phyloP scores from a whole-genome alignment of 1,140 invertebrate genomes.

The Fopius arisanus region DNA sequence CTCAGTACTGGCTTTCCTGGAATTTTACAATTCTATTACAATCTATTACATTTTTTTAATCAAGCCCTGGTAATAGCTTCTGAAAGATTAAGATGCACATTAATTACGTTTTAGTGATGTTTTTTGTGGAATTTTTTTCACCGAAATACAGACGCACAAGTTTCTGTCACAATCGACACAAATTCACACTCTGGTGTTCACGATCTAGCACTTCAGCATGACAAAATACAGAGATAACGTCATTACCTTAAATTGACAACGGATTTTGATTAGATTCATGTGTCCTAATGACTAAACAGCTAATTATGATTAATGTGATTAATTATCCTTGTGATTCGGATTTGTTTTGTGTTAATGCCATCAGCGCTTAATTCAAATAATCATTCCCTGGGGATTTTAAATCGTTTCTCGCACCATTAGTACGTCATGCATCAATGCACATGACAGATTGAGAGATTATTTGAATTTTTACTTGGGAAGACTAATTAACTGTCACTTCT shows the following conservation, averaged over 20 bases:
- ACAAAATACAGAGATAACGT: not conserved
- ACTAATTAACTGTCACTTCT: not conserved
- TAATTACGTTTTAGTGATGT: no score
- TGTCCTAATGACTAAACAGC: not conserved
- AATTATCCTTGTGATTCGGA: not conserved
- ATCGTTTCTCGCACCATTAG: not conserved
- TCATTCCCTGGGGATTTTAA: constrained; percentile 14
- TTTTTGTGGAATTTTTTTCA: constrained; percentile 24
- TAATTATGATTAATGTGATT: not conserved
- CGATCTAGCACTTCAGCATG: not conserved
- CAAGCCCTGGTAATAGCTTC: no score
- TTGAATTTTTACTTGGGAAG: no score
- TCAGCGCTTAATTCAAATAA: not conserved
- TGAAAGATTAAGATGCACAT: no score
- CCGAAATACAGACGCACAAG: constrained; percentile 41
- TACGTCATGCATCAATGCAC: constrained; percentile 7
- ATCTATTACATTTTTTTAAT: no score
- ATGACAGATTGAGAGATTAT: not conserved
- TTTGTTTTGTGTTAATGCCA: not conserved
- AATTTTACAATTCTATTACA: no score
- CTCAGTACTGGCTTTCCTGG: no score
- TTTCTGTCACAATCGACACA: constrained; percentile 41
- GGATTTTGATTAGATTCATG: not conserved
- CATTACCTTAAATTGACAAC: not conserved
- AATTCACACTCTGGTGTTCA: not conserved